Base-by-base conservation (phyloP, 2,113 vertebrate genomes). In the Hydrochoerus hydrochaeris region DNA sequence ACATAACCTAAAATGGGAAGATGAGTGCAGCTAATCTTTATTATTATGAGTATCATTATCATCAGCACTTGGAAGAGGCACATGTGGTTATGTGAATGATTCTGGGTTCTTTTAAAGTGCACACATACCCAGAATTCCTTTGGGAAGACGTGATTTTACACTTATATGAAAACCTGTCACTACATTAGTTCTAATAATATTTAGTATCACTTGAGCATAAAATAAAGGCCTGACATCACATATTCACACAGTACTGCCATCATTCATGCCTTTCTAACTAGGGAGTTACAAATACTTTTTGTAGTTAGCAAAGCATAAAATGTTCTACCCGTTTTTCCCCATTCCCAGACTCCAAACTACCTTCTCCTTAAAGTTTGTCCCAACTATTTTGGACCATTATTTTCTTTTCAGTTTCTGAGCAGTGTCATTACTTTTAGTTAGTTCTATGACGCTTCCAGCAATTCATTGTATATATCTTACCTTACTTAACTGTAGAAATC, bases 1-100 rank as follows among this genome's bases (percentile, higher is more conserved):
- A 96, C 81, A 62, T 93, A 85, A 73, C 93, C 96, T 97, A 97
- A 96, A 97, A 95, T 7, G 69, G 93, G 90, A 93, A 49, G 67
- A 54, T 75, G 95, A 90, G 90, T 73, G 85, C 92, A 88, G 63
- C 81, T 77, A 92, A 77, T 94, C 83, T 69, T 95, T 82, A 77
- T 88, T 96, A 97, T 90, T 97, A 93, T 32, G 41, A 86, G 65
- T 67, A 91, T 32, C 60, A 60, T 52, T 58, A 88, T 71, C 78
- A 88, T 62, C 80, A 69, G 46, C 75, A 85, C 77, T 95, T 90
- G 71, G 81, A 95, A 97, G 75, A 91, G 46, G 78, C 88, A 90
- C 14, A 67, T 57, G 67, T 95, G 26, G 63, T 86, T 91, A 93
- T 57, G 67, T 81, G 85, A 46, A 92, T 94, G 86, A 96, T 90